Evolutionary conservation across 2,113 vertebrate genomes (phyloP), one percentile per base, ranked within the genome.

Genomic region (Odobenus rosmarus): DNA sequence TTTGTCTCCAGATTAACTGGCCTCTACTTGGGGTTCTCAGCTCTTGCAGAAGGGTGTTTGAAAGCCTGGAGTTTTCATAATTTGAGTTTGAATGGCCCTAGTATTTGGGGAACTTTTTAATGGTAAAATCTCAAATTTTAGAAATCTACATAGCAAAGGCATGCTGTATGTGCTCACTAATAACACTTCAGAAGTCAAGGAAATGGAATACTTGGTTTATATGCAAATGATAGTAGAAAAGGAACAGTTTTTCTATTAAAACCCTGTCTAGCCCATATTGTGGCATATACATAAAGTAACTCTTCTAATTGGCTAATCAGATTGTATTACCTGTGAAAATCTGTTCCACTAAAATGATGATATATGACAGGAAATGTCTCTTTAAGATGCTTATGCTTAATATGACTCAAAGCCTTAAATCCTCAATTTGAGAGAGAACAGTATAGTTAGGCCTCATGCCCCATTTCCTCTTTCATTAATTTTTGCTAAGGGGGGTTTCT

Each of bases 281-380:
- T 80, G 26, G 39, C 15, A 96, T 92, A 84, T 49, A 94, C 89
- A 42, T 82, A 33, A 80, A 95, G 64, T 98, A 89, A 36, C 36
- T 93, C 81, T 87, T 89, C 19, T 82, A 97, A 94, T 86, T 53
- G 59, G 2, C 69, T 97, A 94, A 96, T 98, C 74, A 98, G 77
- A 39, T 77, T 79, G 86, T 72, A 85, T 97, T 96, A 55, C 55
- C 95, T 88, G 53, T 57, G 71, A 46, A 96, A 96, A 96, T 96
- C 67, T 8, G 39, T 92, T 95, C 88, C 92, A 89, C 9, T 88
- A 23, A 95, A 76, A 92, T 57, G 95, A 87, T 74, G 31, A 3
- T 93, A 5, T 39, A 82, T 97, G 90, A 87, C 95, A 95, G 96
- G 93, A 95, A 97, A 85, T 93, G 89, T 90, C n/a, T 97, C 90